Evolutionary conservation across 2,888 invertebrate genomes (phyloP), one percentile per base, ranked within the genome.

Genomic region (Tipula lateralis): DNA sequence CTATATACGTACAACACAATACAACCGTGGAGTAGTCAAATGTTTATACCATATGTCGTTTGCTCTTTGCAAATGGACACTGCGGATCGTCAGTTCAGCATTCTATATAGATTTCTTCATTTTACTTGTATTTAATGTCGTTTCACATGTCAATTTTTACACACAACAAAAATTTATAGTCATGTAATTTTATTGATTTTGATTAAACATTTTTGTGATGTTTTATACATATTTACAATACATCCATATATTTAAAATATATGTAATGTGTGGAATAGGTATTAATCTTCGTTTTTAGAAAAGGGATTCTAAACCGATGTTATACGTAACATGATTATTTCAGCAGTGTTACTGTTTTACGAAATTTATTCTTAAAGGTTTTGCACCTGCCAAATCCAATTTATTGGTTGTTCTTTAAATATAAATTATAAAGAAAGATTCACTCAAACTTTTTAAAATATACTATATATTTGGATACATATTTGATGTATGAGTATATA

Each of bases 161-260:
- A 66, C 66, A 66, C 66, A 66, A 24, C 66, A n/a, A n/a, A n/a
- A n/a, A n/a, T 66, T 66, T 66, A 66, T 19, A 66, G 66, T 66
- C 66, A 66, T 66, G 66, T 66, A 66, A 66, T 66, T 24, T 24
- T 66, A 66, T 66, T 66, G 66, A 66, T 66, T 66, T 66, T 66
- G 66, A 66, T 66, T 66, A 66, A 66, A 66, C 66, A 66, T 66
- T 24, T 50, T 66, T 66, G 24, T 66, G 66, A 66, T 66, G 66
- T 66, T 24, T 19, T 12, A 66, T 66, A 66, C 24, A 66, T 24
- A 66, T 66, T 66, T 66, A 12, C 66, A 66, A 66, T 66, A 66
- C 66, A 66, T 24, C 24, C 24, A 66, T 66, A 66, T 66, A 9
- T 66, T 50, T n/a, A 16, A 50, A 44, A 66, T 66, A 24, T 13